Evolutionary conservation across 2,888 invertebrate species (phyloP).

Genomic region (Oasisia sp.): DNA sequence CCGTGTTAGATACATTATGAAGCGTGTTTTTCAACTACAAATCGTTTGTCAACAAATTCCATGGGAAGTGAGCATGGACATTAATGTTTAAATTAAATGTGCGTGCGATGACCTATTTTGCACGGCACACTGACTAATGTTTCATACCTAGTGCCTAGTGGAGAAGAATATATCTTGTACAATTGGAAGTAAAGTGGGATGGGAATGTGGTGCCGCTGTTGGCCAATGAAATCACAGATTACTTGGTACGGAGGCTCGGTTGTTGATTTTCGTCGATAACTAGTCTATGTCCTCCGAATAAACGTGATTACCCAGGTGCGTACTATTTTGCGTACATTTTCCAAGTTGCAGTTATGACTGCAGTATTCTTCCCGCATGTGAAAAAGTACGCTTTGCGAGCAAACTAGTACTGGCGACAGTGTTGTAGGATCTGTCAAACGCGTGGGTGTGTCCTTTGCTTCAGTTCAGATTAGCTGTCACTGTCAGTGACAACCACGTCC

Average conservation of each 20-base stretch:
- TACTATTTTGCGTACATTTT: background rate
- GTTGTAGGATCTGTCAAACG: background rate
- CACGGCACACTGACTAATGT: background rate
- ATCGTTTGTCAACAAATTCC: too few relatives aligned
- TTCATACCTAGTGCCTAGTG: background rate
- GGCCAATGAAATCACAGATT: background rate
- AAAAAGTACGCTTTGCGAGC: background rate
- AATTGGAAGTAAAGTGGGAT: background rate
- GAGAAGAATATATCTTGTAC: background rate
- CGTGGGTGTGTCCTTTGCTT: background rate
- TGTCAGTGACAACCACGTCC: too few relatives aligned
- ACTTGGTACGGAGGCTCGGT: background rate
- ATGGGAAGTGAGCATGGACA: too few relatives aligned
- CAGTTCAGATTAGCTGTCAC: background rate
- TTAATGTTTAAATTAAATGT: too few relatives aligned
- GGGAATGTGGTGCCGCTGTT: background rate
- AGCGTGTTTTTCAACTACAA: too few relatives aligned
- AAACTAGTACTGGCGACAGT: background rate
- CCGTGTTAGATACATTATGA: background rate
- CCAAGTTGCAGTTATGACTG: background rate
- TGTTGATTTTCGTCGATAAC: background rate
- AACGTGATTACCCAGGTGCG: background rate
- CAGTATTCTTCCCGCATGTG: background rate
- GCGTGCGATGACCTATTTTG: too few relatives aligned
- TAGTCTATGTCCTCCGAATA: background rate